Evolutionary conservation across 1,140 invertebrate genomes (phyloP).

Genomic region (Sarcophaga peregrina): DNA sequence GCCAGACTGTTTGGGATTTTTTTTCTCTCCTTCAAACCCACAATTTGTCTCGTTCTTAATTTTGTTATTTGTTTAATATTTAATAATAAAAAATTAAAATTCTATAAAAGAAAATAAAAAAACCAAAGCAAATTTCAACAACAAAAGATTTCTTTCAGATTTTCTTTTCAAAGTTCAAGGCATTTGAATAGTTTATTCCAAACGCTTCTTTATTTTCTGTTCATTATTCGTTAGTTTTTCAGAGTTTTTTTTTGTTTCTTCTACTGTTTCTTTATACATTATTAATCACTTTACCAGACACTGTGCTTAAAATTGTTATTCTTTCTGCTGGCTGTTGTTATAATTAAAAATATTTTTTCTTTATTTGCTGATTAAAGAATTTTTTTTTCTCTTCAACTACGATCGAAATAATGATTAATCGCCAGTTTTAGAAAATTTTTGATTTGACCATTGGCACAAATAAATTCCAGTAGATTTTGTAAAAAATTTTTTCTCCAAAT

Average conservation of each 20-base stretch:
- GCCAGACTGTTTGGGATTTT: background rate
- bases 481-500: background rate
- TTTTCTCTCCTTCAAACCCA: background rate
- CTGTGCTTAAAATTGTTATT: background rate
- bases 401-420: constrained; percentile 8
- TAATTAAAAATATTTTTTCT: background rate
- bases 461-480: no score
- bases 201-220: no score
- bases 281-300: background rate
- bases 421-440: background rate
- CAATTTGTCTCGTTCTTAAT: background rate
- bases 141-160: background rate
- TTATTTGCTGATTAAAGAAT: background rate
- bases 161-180: constrained; percentile 1
- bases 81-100: background rate
- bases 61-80: background rate
- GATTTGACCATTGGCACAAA: no score
- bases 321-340: background rate
- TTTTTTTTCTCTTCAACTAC: background rate
- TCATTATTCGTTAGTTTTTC: no score
- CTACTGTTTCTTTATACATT: background rate
- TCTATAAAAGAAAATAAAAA: background rate
- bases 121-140: background rate
- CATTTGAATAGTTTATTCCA: background rate
- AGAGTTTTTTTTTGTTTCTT: background rate